Evolutionary conservation across 2,797 vertebrate genomes (phyloP), one percentile per base, ranked within the genome.

Genomic region (Microchirus variegatus): DNA sequence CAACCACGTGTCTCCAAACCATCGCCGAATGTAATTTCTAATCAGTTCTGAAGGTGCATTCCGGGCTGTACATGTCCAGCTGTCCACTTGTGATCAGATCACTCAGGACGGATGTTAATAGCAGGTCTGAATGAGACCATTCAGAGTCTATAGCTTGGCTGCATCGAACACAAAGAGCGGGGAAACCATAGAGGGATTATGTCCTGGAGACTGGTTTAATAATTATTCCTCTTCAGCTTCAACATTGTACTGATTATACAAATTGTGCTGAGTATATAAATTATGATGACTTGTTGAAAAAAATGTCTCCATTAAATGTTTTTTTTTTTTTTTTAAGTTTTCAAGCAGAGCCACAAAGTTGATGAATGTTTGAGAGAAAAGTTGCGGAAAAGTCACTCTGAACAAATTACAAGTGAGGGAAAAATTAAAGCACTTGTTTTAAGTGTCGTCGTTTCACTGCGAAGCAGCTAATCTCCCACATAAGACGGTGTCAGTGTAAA

Each of bases 401-500:
- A 77, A 72, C 58, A 51, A 66, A 80, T n/a, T n/a, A n/a, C n/a
- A n/a, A n/a, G n/a, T n/a, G 47, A 63, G 57, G 31, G 31, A 64
- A 61, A 70, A 67, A 48, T 22, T 6, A 50, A 65, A 68, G 65
- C 15, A 43, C 73, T 80, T 59, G 63, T 81, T 76, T 75, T 45
- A 54, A 71, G 64, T 82, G 59, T 73, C 68, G 73, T 73, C 37
- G 43, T 48, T 62, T 70, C 57, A 55, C 62, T 73, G 66, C 70
- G 42, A n/a, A 46, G 61, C 59, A 58, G 70, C 41, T 71, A 63
- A 78, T 81, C 74, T 73, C 50, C 59, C 50, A 56, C 70, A 78
- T 66, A 73, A 70, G 52, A 75, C 59, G 63, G 75, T 57, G 78
- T 67, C 22, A 22, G 17, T 53, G 59, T 19, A 16, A 59, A 45